Evolutionary conservation across 2,888 invertebrate genomes (phyloP).

Genomic region (Pheosia tremula): DNA sequence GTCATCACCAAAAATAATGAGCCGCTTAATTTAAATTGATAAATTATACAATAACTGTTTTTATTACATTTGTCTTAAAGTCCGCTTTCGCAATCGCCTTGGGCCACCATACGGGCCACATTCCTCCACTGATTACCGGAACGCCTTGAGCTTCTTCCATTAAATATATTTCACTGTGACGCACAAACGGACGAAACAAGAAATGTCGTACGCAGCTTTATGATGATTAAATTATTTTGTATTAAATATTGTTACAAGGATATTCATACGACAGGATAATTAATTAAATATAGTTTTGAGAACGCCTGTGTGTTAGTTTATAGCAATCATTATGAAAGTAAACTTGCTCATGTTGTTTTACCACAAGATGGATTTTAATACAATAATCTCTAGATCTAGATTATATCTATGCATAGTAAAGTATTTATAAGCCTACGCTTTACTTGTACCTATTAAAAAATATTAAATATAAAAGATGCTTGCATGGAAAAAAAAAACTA

Average conservation of each 20-base stretch:
- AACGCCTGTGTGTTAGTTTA: neutral
- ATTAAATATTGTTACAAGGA: neutral
- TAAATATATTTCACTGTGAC: slow-evolving; percentile 42
- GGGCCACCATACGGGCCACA: slow-evolving; percentile 38
- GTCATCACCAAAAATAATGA: slow-evolving; percentile 4
- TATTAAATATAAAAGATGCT: no score
- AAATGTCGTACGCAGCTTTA: neutral
- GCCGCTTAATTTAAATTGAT: slow-evolving; percentile 18
- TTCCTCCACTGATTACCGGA: slow-evolving; percentile 48
- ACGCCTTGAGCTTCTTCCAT: slow-evolving; percentile 63
- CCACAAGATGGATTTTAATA: no score
- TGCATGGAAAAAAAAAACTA: no score
- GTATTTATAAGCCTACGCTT: no score
- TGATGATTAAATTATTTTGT: slow-evolving; percentile 3
- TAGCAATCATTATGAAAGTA: neutral
- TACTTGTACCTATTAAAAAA: no score
- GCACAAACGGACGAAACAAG: slow-evolving; percentile 7
- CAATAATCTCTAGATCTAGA: no score
- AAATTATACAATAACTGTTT: slow-evolving; percentile 14
- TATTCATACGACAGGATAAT: neutral
- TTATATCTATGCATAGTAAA: no score
- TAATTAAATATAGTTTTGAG: neutral
- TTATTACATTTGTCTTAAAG: slow-evolving; percentile 26
- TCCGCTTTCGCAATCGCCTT: slow-evolving; percentile 26
- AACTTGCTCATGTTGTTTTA: no score